A percentile compares a stretch with the other conserved stretches of the same genome.
These are phyloP conservation scores for Gallinago paraguaiae DNA, from an alignment of 2,113 vertebrate genomes.

Conservation along the genomic window DNA sequence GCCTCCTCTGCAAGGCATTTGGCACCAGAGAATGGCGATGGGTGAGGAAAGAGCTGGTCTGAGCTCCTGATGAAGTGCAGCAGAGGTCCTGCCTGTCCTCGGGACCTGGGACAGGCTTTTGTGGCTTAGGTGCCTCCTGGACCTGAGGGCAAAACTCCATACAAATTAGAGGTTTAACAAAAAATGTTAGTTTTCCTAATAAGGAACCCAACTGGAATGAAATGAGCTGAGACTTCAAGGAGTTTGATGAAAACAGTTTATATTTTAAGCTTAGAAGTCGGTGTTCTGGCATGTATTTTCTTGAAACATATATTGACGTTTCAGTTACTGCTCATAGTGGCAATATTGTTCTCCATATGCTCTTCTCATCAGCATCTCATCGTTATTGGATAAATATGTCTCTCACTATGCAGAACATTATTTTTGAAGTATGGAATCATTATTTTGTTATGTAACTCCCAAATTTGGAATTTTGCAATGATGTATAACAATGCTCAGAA, in stretches of 20 bases:
- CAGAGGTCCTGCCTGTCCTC: background rate
- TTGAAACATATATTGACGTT: background rate
- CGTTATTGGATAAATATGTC: slow-evolving; percentile 10
- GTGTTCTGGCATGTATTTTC: background rate
- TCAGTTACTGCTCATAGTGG: background rate
- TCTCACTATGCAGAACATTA: slow-evolving; percentile 12
- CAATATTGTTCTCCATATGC: slow-evolving; percentile 33
- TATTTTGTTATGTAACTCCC: slow-evolving; percentile 32
- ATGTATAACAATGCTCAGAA: slow-evolving; percentile 14
- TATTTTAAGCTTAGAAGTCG: background rate
- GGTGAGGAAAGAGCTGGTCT: background rate
- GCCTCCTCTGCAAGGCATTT: background rate
- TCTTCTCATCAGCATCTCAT: slow-evolving; percentile 14
- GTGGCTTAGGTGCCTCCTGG: background rate
- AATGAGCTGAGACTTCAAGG: background rate
- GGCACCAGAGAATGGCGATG: accelerated
- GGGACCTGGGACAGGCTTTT: background rate
- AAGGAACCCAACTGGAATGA: background rate
- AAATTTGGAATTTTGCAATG: slow-evolving; percentile 6
- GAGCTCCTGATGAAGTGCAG: background rate
- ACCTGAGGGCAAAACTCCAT: background rate
- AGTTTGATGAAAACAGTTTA: background rate
- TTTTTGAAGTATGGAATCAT: slow-evolving; percentile 35
- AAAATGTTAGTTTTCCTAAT: accelerated
- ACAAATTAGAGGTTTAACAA: background rate